These are phyloP conservation scores for Habropoda laboriosa DNA, from an alignment of 1,140 invertebrate species.

Conservation along the genomic window DNA sequence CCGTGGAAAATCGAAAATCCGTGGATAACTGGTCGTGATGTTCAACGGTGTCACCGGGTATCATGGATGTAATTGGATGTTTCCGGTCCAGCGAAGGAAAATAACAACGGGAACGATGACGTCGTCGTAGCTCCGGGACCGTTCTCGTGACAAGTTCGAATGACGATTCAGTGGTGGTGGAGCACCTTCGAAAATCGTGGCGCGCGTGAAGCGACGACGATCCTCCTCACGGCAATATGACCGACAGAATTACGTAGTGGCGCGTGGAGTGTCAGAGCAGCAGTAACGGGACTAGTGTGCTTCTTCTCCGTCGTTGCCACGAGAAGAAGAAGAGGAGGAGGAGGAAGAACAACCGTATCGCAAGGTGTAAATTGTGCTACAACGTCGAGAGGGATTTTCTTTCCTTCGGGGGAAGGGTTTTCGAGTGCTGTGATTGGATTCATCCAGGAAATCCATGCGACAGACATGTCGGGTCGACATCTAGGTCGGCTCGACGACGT, in stretches of 20 bases:
- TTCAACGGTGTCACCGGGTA: slow-evolving; percentile 17
- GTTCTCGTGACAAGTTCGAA: slow-evolving; percentile 41
- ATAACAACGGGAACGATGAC: slow-evolving; percentile 27
- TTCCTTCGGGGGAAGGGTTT: neutral
- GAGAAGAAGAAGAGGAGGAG: too few species aligned
- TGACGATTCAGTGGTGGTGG: slow-evolving; percentile 9
- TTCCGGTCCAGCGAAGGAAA: slow-evolving; percentile 12
- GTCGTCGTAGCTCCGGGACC: slow-evolving; percentile 28
- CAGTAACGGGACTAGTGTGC: slow-evolving; percentile 15
- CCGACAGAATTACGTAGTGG: slow-evolving; percentile 56
- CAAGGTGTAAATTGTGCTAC: neutral
- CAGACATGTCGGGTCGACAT: slow-evolving; percentile 56
- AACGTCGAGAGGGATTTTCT: too few species aligned
- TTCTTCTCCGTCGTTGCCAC: neutral
- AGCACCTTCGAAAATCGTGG: slow-evolving; percentile 6
- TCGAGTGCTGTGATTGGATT: slow-evolving; percentile 10
- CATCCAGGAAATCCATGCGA: slow-evolving; percentile 32
- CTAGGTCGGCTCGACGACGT: slow-evolving; percentile 51
- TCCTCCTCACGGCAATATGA: slow-evolving; percentile 47
- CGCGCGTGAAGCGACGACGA: slow-evolving; percentile 20
- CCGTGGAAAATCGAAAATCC: slow-evolving; percentile 13
- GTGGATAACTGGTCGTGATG: slow-evolving; percentile 39
- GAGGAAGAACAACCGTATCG: neutral
- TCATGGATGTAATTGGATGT: slow-evolving; percentile 52
- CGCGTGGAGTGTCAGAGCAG: slow-evolving; percentile 27